These are phyloP conservation scores for Coccyzus lansbergi DNA, from an alignment of 2,797 vertebrate genomes.

Conservation along the genomic window DNA sequence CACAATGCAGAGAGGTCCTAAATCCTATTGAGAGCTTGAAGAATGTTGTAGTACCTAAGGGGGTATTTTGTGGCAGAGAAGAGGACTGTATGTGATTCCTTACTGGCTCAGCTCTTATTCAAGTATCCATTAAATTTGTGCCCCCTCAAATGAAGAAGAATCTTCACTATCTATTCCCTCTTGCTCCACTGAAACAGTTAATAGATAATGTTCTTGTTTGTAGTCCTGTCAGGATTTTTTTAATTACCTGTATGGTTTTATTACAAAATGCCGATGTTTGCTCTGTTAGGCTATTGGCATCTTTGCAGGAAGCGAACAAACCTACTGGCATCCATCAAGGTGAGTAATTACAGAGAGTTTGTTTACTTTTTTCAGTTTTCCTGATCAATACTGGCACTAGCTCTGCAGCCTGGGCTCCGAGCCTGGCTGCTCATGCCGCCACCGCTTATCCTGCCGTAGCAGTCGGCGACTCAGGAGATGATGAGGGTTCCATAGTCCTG, in stretches of 20 bases:
- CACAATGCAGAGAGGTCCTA: background rate
- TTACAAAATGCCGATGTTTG: slow-evolving; percentile 33
- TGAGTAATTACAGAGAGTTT: slow-evolving; percentile 51
- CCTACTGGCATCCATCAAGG: slow-evolving; percentile 46
- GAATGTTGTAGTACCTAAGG: background rate
- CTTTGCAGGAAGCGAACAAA: slow-evolving; percentile 54
- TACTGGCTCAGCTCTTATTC: background rate
- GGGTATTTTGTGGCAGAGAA: background rate
- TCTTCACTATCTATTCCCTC: background rate
- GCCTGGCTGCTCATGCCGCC: background rate
- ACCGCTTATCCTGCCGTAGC: background rate
- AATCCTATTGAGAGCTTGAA: background rate
- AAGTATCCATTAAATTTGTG: background rate
- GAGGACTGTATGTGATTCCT: background rate
- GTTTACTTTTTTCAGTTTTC: slow-evolving; percentile 43
- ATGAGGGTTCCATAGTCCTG: background rate
- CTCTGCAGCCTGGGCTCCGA: background rate
- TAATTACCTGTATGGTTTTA: slow-evolving; percentile 48
- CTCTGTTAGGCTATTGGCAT: slow-evolving; percentile 37
- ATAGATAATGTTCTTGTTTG: slow-evolving; percentile 7
- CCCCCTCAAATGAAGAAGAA: background rate
- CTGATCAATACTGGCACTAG: slow-evolving; percentile 35
- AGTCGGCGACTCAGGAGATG: background rate
- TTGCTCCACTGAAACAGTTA: slow-evolving; percentile 37
- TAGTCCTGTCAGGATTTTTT: slow-evolving; percentile 17